Evolutionary conservation across 2,113 vertebrate genomes (phyloP).

Genomic region (Enhydra lutris): DNA sequence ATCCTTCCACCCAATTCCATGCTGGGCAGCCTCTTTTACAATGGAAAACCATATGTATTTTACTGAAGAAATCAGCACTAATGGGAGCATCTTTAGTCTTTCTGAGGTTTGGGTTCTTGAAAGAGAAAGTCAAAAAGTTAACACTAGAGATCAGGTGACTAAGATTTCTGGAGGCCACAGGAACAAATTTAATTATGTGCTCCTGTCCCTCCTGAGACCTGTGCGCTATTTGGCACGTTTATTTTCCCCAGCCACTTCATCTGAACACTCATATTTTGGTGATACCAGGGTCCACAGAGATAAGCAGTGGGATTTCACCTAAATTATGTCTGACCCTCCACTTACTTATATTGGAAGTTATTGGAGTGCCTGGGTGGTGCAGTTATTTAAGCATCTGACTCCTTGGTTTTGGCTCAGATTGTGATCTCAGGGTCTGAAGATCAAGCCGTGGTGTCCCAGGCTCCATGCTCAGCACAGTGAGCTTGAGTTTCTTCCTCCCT

Average conservation of each 20-base stretch:
- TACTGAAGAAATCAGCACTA: constrained; percentile 8
- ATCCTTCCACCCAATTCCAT: neutral
- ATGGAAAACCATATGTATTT: neutral
- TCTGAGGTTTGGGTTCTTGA: constrained; percentile 45
- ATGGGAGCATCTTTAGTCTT: neutral
- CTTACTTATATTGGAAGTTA: neutral
- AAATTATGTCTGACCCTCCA: neutral
- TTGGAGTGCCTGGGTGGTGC: neutral
- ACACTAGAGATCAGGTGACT: neutral
- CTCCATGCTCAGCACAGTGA: neutral
- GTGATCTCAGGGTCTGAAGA: neutral
- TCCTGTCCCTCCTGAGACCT: neutral
- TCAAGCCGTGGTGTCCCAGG: neutral
- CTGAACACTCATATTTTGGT: neutral
- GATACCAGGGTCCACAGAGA: neutral
- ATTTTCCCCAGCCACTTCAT: neutral
- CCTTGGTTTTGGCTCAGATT: neutral
- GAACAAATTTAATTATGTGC: constrained; percentile 34
- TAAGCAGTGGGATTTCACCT: neutral
- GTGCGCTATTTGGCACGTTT: neutral
- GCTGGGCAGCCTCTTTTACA: constrained; percentile 26
- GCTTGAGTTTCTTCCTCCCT: neutral
- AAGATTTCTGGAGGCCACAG: neutral
- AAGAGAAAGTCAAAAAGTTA: constrained; percentile 50
- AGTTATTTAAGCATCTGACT: neutral